Percentiles rank a stretch among this genome's conserved stretches.
phyloP scores from a whole-genome alignment of 2,113 vertebrate genomes.

The Forbesichthys agassizii region DNA sequence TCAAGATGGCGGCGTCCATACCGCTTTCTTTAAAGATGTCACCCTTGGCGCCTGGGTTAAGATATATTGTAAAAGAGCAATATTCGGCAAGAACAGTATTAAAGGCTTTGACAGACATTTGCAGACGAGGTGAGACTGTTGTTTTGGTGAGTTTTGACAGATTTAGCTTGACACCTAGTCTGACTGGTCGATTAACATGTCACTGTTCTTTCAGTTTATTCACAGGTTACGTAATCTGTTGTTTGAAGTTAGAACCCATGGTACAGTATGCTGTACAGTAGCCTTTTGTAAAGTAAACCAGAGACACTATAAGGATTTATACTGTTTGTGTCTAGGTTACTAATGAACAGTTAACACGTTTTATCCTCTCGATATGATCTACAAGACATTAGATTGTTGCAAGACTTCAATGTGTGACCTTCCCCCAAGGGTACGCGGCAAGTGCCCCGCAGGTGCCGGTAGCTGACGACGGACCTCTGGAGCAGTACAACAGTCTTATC shows the following conservation, averaged over 20 bases:
- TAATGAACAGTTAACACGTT: background rate
- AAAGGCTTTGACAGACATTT: constrained; percentile 15
- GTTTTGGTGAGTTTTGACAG: constrained; percentile 1
- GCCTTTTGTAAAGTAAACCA: no score
- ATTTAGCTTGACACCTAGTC: background rate
- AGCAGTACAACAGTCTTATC: constrained; percentile 72
- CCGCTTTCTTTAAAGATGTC: constrained; percentile 63
- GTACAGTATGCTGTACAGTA: no score
- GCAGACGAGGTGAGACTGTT: constrained; percentile 68
- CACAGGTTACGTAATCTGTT: background rate
- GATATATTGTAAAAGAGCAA: constrained; percentile 29
- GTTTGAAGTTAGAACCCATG: no score
- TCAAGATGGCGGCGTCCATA: constrained; percentile 72
- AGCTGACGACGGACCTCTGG: constrained; percentile 61
- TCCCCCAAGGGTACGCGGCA: constrained; percentile 54
- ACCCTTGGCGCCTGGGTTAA: constrained; percentile 53
- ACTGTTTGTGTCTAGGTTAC: background rate
- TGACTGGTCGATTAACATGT: background rate
- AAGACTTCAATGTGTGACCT: background rate
- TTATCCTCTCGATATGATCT: constrained; percentile 13
- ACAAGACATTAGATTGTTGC: background rate
- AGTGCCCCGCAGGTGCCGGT: constrained; percentile 50
- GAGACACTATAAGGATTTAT: no score
- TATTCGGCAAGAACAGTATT: constrained; percentile 17
- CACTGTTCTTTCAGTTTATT: background rate